Percentiles rank a stretch among this genome's conserved stretches.
phyloP scores from a whole-genome alignment of 37 sponge, comb jelly and placozoan species.

The Spongilla lacustris region DNA sequence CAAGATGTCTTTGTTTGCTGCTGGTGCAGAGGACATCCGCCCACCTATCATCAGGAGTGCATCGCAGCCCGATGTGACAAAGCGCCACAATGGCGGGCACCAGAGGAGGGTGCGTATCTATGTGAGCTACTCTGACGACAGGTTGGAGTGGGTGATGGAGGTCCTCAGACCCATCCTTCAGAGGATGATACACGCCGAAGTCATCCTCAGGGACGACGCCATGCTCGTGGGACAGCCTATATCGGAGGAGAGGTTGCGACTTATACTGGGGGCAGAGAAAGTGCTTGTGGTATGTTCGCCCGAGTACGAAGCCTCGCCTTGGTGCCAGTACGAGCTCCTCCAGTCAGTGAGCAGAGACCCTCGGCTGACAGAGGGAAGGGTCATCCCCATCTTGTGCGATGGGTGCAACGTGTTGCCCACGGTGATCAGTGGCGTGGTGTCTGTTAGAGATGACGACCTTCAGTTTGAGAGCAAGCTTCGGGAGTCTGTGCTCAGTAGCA shows the following conservation, averaged over 20 bases:
- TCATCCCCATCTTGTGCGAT: conserved; percentile 37
- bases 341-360: conserved; percentile 34
- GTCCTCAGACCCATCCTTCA: conserved; percentile 18
- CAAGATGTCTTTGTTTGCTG: too few species aligned
- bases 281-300: conserved; percentile 20
- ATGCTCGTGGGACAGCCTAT: conserved; percentile 31
- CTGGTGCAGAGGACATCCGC: too few species aligned
- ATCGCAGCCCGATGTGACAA: too few species aligned
- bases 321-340: conserved; percentile 45
- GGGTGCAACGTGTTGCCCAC: conserved; percentile 11
- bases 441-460: not conserved
- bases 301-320: conserved; percentile 17
- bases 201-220: conserved; percentile 20
- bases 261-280: conserved; percentile 41
- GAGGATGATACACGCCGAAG: not conserved
- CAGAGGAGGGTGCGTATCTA: conserved; percentile 10
- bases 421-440: conserved; percentile 12
- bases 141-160: conserved; percentile 13
- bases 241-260: conserved; percentile 29
- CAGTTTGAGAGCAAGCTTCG: conserved; percentile 6
- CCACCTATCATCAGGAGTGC: too few species aligned
- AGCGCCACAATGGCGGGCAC: too few species aligned
- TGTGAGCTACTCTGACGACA: conserved; percentile 36
- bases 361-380: not conserved
- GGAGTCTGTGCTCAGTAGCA: not conserved